These are phyloP conservation scores for Leucoma salicis DNA, from an alignment of 2,888 invertebrate genomes.

Conservation along the genomic window DNA sequence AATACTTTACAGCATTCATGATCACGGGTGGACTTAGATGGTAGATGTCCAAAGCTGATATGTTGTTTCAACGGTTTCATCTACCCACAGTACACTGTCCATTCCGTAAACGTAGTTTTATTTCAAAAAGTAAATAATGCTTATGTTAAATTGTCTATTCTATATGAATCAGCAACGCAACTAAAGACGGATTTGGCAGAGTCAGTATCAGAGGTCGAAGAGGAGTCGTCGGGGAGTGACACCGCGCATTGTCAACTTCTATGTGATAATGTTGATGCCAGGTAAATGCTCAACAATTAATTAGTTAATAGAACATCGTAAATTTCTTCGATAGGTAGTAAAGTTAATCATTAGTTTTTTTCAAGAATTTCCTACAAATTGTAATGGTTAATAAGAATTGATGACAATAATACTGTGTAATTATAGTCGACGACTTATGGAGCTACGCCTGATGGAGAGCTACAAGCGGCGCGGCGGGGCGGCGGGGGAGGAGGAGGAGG, in stretches of 20 bases:
- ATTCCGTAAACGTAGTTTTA: too few species aligned
- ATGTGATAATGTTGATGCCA: slow-evolving; percentile 74
- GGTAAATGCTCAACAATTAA: slow-evolving; percentile 33
- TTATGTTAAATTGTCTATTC: slow-evolving; percentile 6
- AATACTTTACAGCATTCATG: too few species aligned
- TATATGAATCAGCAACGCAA: slow-evolving; percentile 57
- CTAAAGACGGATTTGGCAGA: slow-evolving; percentile 77
- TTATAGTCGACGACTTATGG: slow-evolving; percentile 79
- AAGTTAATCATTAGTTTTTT: too few species aligned
- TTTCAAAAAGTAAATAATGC: too few species aligned
- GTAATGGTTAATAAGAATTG: too few species aligned
- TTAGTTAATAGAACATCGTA: not conserved
- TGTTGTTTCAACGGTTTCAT: too few species aligned
- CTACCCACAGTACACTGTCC: too few species aligned
- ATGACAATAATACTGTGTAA: not conserved
- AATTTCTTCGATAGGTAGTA: too few species aligned
- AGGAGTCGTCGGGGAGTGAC: slow-evolving; percentile 82
- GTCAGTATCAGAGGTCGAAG: slow-evolving; percentile 84
- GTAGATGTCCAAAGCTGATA: too few species aligned
- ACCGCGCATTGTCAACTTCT: slow-evolving; percentile 74
- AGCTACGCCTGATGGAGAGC: slow-evolving; percentile 79
- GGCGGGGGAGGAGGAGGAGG: slow-evolving; percentile 84
- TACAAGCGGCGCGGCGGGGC: slow-evolving; percentile 62
- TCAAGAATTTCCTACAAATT: too few species aligned
- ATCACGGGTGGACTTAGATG: too few species aligned